Conservation (phyloP, 1,140 invertebrate species). For the Atopsyche davidsoni region DNA sequence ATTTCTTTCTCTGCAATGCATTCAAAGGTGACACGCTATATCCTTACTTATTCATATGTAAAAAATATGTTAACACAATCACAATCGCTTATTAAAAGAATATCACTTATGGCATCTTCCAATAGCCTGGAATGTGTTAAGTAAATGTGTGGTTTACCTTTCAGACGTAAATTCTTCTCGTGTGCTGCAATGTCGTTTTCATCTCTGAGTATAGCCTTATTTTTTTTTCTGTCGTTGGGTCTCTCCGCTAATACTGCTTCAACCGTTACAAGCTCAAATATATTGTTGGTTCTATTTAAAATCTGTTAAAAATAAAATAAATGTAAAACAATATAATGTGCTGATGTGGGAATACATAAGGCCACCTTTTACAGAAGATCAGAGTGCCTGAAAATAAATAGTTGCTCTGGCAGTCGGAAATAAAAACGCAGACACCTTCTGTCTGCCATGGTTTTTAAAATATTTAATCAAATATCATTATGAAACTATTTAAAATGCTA, state of each 20-base stretch:
- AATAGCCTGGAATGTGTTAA: no score
- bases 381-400: no score
- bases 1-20: constrained; percentile 23
- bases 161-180: constrained; percentile 71
- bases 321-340: neutral
- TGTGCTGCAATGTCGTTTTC: constrained; percentile 52
- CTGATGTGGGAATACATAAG: no score
- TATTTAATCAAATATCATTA: neutral
- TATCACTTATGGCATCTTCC: no score
- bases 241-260: constrained; percentile 70
- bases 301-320: constrained; percentile 57
- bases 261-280: constrained; percentile 88
- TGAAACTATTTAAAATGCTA: no score
- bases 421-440: no score
- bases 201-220: constrained; percentile 53
- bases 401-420: no score
- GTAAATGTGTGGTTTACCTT: constrained; percentile 72
- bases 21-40: neutral
- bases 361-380: no score
- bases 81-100: no score
- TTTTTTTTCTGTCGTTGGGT: constrained; percentile 49
- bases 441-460: no score
- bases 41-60: no score
- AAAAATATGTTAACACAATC: no score
- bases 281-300: constrained; percentile 88